These are phyloP conservation scores for Lepisosteus oculatus DNA, from an alignment of 2,113 vertebrate genomes.

Conservation along the genomic window DNA sequence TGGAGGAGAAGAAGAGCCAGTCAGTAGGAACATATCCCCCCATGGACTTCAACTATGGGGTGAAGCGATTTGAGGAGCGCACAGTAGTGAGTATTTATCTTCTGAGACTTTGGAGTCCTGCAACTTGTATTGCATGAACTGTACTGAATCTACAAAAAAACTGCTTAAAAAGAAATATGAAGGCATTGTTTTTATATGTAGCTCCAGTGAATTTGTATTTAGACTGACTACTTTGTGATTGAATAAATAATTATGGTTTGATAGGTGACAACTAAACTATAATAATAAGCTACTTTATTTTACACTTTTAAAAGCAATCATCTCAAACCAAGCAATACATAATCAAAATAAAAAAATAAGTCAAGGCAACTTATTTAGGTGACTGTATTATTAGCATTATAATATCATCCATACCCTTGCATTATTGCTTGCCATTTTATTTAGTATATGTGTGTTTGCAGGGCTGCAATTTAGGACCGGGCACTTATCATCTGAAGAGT, in stretches of 20 bases:
- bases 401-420: not conserved
- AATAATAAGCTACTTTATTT: not conserved
- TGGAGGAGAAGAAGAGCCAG: constrained; percentile 48
- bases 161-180: no score
- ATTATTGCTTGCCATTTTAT: not conserved
- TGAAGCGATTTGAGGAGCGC: constrained; percentile 7
- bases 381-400: not conserved
- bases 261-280: no score
- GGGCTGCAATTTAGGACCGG: constrained; percentile 58
- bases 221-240: no score
- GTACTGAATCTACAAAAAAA: not conserved
- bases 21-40: constrained; percentile 1
- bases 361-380: not conserved
- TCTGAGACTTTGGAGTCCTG: not conserved
- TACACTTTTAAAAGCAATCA: not conserved
- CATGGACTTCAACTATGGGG: constrained; percentile 12
- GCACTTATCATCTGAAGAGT: constrained; percentile 55
- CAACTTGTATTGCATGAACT: not conserved
- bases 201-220: no score
- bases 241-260: no score
- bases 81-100: constrained; percentile 5
- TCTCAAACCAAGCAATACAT: no score
- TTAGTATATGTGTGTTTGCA: constrained; percentile 23
- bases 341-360: no score
- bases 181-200: no score